These are phyloP conservation scores for Lepisosteus osseus DNA, from an alignment of 2,113 vertebrate genomes.

Conservation along the genomic window DNA sequence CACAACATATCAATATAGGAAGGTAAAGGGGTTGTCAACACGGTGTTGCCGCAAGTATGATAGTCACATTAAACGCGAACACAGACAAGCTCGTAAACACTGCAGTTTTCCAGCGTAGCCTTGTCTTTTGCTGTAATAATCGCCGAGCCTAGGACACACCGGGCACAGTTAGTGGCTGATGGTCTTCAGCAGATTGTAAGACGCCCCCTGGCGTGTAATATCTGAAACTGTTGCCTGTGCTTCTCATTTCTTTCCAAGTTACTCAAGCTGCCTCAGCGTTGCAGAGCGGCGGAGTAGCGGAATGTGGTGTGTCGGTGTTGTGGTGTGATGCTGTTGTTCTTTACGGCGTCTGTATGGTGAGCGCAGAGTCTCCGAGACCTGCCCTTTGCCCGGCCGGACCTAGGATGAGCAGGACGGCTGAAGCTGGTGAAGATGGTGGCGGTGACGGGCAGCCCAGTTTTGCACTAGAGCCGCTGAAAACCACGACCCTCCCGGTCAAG, in stretches of 20 bases:
- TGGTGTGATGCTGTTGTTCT: constrained; percentile 34
- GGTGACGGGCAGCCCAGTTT: constrained; percentile 51
- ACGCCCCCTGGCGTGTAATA: constrained; percentile 60
- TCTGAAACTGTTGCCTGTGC: constrained; percentile 9
- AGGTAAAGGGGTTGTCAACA: no score
- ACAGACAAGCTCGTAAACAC: no score
- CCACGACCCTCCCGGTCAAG: constrained; percentile 55
- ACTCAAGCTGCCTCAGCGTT: constrained; percentile 52
- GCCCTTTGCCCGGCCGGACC: constrained; percentile 35
- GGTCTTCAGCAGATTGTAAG: background rate
- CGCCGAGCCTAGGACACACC: no score
- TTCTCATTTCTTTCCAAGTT: constrained; percentile 34
- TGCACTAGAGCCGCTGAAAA: constrained; percentile 56
- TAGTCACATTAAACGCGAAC: no score
- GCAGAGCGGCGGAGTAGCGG: constrained; percentile 37
- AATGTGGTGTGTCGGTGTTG: constrained; percentile 37
- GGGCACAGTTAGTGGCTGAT: background rate
- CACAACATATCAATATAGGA: no score
- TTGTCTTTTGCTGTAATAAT: no score
- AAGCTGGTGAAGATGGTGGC: constrained; percentile 30
- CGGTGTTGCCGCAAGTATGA: no score
- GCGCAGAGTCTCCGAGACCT: constrained; percentile 29
- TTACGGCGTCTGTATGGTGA: constrained; percentile 35
- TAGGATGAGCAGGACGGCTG: constrained; percentile 56
- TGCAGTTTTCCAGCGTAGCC: no score